Evolutionary conservation across 37 sponge, comb jelly and placozoan genomes (phyloP), one percentile per base, ranked within the genome.

Genomic region (Halisarca cf. caerulea): DNA sequence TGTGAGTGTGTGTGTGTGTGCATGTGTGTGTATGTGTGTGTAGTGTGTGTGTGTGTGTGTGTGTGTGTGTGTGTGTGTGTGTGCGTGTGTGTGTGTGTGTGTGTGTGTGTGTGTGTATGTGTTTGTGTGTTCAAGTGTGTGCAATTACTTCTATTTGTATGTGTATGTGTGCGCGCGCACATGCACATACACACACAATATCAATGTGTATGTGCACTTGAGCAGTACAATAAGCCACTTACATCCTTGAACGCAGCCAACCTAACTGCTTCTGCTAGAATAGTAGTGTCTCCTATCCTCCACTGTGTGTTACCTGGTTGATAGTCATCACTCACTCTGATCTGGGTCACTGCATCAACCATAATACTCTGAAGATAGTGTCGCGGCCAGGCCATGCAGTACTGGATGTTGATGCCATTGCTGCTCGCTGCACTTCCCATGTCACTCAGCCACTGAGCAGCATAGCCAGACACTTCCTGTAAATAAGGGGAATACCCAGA

Each of bases 231-330:
- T 47, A 47, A 47, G 9, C 6, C 51, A 47, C 82, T 82, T 32
- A 88, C 92, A 90, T 94, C 94, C 75, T 94, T 94, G 77, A 90
- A 94, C 3, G 91, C 82, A 72, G 89, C 88, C 23, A 94, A 61
- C 8, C 94, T 91, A 2, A 94, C 28, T 43, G 94, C 82, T 64
- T 85, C 70, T 28, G 85, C 68, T 6, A 94, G 75, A 36, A 94
- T 90, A 35, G 83, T 86, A 24, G 91, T 78, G 70, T 94, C 88
- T 28, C 94, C 94, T 54, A 94, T 88, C 27, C 66, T 87, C 94
- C 94, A 94, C 79, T 94, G 91, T 1, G 57, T 28, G 85, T 90
- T 94, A 69, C 91, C 86, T 0, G 94, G 91, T 0, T 84, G 59
- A 55, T 94, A 94, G 72, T 94, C 94, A 83, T 68, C 83, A 59